These are phyloP conservation scores for Bombus superbus DNA, from an alignment of 1,140 invertebrate species.

Conservation along the genomic window DNA sequence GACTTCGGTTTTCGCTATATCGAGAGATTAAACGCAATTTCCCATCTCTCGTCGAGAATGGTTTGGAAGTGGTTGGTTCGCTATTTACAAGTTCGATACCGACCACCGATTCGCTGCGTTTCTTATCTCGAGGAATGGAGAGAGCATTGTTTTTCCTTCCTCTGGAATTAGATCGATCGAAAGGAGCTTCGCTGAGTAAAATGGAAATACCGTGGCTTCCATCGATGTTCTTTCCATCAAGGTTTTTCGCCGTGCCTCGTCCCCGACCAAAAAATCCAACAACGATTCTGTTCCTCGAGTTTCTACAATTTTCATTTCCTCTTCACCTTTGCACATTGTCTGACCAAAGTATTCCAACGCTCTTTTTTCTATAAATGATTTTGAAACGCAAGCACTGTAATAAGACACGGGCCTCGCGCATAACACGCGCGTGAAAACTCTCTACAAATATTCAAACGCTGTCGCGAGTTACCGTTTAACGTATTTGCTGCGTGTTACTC, in stretches of 20 bases:
- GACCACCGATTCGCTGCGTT: neutral
- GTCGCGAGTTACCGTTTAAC: too few relatives aligned
- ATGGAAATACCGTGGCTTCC: neutral
- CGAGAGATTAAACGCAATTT: too few relatives aligned
- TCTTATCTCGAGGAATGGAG: neutral
- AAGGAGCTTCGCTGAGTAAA: too few relatives aligned
- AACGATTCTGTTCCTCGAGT: neutral
- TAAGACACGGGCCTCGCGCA: too few relatives aligned
- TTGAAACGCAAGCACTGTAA: too few relatives aligned
- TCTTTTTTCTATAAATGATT: neutral
- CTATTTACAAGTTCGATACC: too few relatives aligned
- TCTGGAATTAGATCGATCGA: neutral
- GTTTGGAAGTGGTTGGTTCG: too few relatives aligned
- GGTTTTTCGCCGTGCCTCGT: neutral
- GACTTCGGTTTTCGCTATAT: too few relatives aligned
- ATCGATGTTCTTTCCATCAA: too few relatives aligned
- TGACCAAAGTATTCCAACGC: too few relatives aligned
- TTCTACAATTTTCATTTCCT: neutral
- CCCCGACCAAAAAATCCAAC: neutral
- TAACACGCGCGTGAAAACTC: neutral
- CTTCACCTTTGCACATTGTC: neutral
- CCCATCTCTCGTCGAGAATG: too few relatives aligned
- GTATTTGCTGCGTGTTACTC: too few relatives aligned
- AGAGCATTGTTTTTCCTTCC: neutral
- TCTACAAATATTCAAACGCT: neutral